phyloP scores from a whole-genome alignment of 2,888 invertebrate species.

The Trichacis sp. region DNA sequence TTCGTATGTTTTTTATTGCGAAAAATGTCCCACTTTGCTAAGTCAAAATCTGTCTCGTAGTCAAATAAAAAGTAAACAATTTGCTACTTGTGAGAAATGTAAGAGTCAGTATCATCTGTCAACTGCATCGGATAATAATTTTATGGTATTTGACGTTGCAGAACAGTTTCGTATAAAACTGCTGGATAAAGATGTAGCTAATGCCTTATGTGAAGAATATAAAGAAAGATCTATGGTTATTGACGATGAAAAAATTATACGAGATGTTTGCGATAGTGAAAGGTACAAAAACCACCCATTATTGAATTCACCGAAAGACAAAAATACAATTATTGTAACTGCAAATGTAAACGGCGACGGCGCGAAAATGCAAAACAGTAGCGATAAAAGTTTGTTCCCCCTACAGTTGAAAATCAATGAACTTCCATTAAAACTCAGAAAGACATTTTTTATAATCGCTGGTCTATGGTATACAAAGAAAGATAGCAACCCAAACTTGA shows the following conservation, averaged over 20 bases:
- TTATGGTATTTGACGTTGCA: slow-evolving; percentile 8
- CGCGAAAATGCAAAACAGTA: slow-evolving; percentile 11
- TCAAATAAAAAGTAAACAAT: slow-evolving; percentile 10
- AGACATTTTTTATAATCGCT: slow-evolving; percentile 12
- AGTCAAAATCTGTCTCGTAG: too few species aligned
- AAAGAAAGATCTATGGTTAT: background rate
- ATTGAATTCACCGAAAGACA: background rate
- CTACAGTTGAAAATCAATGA: slow-evolving; percentile 18
- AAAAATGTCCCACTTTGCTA: too few species aligned
- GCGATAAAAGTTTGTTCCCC: slow-evolving; percentile 10
- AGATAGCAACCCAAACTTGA: slow-evolving; percentile 1
- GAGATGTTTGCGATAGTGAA: slow-evolving; percentile 1
- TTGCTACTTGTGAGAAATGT: background rate
- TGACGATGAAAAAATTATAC: slow-evolving; percentile 5
- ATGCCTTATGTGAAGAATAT: background rate
- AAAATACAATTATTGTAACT: slow-evolving; percentile 5
- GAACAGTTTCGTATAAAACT: background rate
- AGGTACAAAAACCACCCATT: background rate
- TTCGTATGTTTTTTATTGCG: slow-evolving; percentile 14
- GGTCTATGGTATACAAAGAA: slow-evolving; percentile 17
- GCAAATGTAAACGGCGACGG: slow-evolving; percentile 21
- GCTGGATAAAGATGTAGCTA: background rate
- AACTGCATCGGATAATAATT: slow-evolving; percentile 10
- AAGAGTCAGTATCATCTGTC: background rate
- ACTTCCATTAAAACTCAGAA: slow-evolving; percentile 10